Base-by-base conservation (phyloP, 2,113 vertebrate genomes). In the Clarias batrachus region DNA sequence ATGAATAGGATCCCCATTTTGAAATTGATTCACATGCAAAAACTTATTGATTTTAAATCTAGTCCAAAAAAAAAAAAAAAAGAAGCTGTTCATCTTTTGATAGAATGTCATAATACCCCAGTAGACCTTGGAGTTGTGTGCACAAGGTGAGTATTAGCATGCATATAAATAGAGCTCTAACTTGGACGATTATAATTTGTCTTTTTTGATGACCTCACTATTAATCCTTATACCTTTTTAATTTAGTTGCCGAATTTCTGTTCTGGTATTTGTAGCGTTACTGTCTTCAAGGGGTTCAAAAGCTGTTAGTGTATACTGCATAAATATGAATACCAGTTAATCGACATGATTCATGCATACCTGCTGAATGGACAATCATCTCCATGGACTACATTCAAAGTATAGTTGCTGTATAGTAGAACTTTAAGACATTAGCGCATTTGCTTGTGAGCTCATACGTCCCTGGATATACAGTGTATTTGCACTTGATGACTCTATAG, bases 11-110 rank as follows among this genome's bases (percentile, higher is more conserved):
- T 16, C 71, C 5, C 21, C 11, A 48, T 66, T 78, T 16, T 76
- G 16, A 79, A 48, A 82, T 52, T 19, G 41, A 66, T 66, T 79
- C 74, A 85, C 27, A 84, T 71, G 68, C 54, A 73, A 84, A 60
- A 21, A 54, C 30, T 8, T 83, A 25, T 73, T 71, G 52, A 84
- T 57, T 73, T 73, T 73, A 73, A 65, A 25, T 54, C 76, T 21
- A 33, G 76, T 59, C 33, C 2, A 37, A 37, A 37, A 48, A 48
- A 48, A 48, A 48, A 79, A 79, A 79, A 52, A 73, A 41, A 82
- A 70, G 59, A 41, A 11, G 13, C 12, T 68, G 7, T 68, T 11
- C 14, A 68, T 82, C 63, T 82, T 82, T 68, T 54, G 63, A 30
- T 60, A 3, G 23, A 37, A 16, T 41, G 4, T 71, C 30, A 12